These are phyloP conservation scores for Matsumyia berberina DNA, from an alignment of 2,888 invertebrate genomes.

Conservation along the genomic window DNA sequence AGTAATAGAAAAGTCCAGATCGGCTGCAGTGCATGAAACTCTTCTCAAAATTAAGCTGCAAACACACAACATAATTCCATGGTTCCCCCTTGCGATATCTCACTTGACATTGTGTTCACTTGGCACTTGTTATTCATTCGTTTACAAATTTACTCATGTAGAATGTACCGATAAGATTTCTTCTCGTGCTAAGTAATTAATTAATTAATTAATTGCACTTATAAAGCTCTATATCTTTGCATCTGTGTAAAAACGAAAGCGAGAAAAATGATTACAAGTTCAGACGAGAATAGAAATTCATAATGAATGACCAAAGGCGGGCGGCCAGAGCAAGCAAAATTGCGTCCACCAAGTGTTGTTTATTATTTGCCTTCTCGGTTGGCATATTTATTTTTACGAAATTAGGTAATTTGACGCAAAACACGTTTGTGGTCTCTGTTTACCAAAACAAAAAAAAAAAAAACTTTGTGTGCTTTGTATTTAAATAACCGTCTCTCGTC, in stretches of 20 bases:
- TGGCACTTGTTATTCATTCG: not conserved
- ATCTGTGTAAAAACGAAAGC: not conserved
- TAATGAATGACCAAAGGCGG: not conserved
- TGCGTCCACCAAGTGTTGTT: not conserved
- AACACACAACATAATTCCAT: not conserved
- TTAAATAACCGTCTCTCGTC: not conserved
- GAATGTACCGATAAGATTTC: not conserved
- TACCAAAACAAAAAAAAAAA: not conserved
- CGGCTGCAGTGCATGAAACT: too few species aligned
- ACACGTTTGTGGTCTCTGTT: constrained; percentile 4
- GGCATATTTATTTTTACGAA: not conserved
- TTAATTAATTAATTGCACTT: constrained; percentile 13
- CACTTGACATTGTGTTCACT: constrained; percentile 1
- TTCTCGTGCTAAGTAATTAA: not conserved
- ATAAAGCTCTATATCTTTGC: not conserved
- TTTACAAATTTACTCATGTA: not conserved
- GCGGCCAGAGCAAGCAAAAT: not conserved
- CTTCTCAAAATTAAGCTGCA: not conserved
- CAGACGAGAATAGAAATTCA: constrained; percentile 6
- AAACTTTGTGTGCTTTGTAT: constrained; percentile 1
- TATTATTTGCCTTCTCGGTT: not conserved
- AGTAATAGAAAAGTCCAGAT: too few species aligned
- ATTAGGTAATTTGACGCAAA: constrained; percentile 3
- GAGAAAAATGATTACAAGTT: constrained; percentile 3
- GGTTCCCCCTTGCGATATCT: not conserved